These are phyloP conservation scores for Otus sunia DNA, from an alignment of 2,113 vertebrate species.

Conservation along the genomic window DNA sequence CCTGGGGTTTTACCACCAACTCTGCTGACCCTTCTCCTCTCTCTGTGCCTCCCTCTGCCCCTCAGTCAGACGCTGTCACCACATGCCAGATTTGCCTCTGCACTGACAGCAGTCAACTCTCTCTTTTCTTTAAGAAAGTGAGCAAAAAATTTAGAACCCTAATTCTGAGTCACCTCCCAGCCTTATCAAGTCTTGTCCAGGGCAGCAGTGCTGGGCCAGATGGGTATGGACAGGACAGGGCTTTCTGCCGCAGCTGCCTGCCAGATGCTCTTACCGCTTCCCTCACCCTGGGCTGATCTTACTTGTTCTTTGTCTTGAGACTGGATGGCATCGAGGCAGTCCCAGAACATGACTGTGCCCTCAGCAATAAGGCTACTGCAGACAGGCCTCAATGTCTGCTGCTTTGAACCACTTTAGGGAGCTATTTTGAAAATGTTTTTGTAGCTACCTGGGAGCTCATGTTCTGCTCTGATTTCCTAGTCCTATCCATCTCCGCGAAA, in stretches of 20 bases:
- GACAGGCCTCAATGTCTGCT: not conserved
- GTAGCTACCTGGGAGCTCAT: not conserved
- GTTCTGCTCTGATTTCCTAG: not conserved
- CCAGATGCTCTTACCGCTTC: not conserved
- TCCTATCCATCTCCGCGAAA: not conserved
- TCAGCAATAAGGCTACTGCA: not conserved
- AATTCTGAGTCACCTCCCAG: not conserved
- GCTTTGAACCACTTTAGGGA: not conserved
- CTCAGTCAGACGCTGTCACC: not conserved
- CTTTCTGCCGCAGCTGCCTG: not conserved
- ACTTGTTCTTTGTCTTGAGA: not conserved
- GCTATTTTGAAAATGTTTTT: not conserved
- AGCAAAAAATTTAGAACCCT: not conserved
- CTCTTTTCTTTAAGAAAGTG: not conserved
- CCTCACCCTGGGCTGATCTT: not conserved
- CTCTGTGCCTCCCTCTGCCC: not conserved
- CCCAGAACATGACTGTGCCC: not conserved
- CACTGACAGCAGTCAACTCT: not conserved
- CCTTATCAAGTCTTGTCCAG: not conserved
- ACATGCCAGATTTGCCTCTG: not conserved
- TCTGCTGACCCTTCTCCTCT: not conserved
- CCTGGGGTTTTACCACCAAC: not conserved
- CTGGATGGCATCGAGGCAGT: not conserved
- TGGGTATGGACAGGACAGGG: not conserved
- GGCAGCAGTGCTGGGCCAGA: not conserved